A percentile compares a stretch with the other conserved stretches of the same genome.
These are phyloP conservation scores for Eulacestoma nigropectus DNA, from an alignment of 2,113 vertebrate genomes.

Conservation along the genomic window DNA sequence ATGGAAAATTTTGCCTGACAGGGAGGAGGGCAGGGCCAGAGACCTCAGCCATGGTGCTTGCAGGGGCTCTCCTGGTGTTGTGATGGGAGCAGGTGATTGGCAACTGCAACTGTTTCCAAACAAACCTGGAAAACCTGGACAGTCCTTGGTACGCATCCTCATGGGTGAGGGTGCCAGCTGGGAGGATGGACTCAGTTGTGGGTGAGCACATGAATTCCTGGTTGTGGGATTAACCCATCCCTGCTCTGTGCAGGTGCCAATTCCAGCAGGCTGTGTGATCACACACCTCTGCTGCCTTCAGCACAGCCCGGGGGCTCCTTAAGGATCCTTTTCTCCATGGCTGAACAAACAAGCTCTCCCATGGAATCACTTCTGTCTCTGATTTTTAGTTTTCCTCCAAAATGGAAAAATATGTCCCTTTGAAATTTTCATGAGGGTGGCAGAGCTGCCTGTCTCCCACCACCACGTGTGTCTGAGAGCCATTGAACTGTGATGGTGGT, in stretches of 20 bases:
- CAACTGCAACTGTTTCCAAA: not conserved
- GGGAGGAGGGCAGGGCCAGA: not conserved
- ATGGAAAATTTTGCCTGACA: not conserved
- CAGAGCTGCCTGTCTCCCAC: not conserved
- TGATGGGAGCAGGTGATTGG: not conserved
- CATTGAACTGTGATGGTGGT: not conserved
- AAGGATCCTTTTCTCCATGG: not conserved
- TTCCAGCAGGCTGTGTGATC: not conserved
- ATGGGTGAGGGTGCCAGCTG: not conserved
- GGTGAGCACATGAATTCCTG: not conserved
- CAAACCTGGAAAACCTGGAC: not conserved
- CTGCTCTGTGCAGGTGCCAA: not conserved
- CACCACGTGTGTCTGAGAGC: rapidly evolving
- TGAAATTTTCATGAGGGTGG: not conserved
- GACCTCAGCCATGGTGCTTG: not conserved
- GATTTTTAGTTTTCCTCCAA: not conserved
- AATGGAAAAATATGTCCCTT: not conserved
- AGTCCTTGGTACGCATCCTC: not conserved
- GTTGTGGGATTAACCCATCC: not conserved
- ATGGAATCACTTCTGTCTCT: not conserved
- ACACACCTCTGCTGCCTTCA: not conserved
- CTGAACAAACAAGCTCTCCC: not conserved
- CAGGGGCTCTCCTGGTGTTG: not conserved
- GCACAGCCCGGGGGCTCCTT: rapidly evolving
- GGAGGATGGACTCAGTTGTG: not conserved